Percentiles rank a stretch among this genome's conserved stretches.
Conservation (phyloP, 2,113 vertebrate genomes). For the Oplegnathus fasciatus region DNA sequence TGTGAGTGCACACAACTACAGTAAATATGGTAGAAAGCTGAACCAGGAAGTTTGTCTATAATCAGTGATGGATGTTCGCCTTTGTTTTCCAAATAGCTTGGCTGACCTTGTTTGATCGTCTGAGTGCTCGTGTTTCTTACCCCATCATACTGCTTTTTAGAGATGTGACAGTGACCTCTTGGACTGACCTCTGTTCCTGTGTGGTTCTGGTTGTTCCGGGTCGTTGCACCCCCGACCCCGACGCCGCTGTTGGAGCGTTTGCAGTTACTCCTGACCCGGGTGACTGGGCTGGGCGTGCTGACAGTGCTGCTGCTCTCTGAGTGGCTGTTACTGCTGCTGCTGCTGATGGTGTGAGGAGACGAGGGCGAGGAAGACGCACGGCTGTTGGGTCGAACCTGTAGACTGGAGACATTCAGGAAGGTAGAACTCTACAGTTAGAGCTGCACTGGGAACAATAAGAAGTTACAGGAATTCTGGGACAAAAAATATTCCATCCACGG, state of each 20-base stretch:
- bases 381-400: slow-evolving; percentile 70
- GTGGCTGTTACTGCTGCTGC: slow-evolving; percentile 82
- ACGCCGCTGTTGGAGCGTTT: slow-evolving; percentile 59
- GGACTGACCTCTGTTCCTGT: slow-evolving; percentile 54
- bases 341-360: slow-evolving; percentile 79
- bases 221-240: not conserved
- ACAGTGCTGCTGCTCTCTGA: slow-evolving; percentile 85
- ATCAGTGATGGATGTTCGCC: no score
- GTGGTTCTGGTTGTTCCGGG: slow-evolving; percentile 32
- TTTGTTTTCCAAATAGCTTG: no score
- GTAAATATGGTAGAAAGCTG: no score
- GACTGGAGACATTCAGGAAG: slow-evolving; percentile 79
- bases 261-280: slow-evolving; percentile 80
- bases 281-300: slow-evolving; percentile 84
- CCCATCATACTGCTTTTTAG: no score
- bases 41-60: no score
- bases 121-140: no score
- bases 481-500: no score
- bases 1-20: no score
- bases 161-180: not conserved
- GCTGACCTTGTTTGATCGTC: no score
- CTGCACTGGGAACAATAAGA: not conserved
- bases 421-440: slow-evolving; percentile 45
- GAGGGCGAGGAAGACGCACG: slow-evolving; percentile 74
- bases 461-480: not conserved